phyloP scores from a whole-genome alignment of 2,888 invertebrate genomes.

The Acanthosepion lycidas region DNA sequence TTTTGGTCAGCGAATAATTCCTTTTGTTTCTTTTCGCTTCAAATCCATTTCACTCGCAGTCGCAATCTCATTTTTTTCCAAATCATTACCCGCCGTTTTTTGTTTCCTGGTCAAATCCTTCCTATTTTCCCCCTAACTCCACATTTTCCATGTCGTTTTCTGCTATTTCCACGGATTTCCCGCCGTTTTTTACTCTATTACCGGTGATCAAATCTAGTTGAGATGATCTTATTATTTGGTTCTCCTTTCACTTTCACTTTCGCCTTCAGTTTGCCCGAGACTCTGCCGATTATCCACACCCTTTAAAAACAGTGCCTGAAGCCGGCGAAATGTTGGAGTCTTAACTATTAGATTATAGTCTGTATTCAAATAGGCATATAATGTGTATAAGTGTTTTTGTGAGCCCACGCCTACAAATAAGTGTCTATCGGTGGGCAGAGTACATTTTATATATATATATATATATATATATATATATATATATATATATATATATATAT shows the following conservation, averaged over 20 bases:
- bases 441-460: background rate
- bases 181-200: background rate
- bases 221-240: background rate
- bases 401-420: no score
- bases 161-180: background rate
- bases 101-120: background rate
- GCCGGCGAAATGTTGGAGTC: background rate
- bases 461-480: no score
- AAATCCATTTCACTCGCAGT: background rate
- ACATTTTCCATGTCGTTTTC: background rate
- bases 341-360: background rate
- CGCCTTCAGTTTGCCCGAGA: background rate
- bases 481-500: no score
- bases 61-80: background rate
- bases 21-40: constrained; percentile 18
- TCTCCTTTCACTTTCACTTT: background rate
- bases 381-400: background rate
- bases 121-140: background rate
- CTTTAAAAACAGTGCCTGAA: background rate
- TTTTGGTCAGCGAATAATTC: background rate
- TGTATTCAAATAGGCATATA: background rate
- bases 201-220: background rate
- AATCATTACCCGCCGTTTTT: background rate
- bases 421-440: background rate
- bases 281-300: background rate